Evolutionary conservation across 2,888 invertebrate species (phyloP), one percentile per base, ranked within the genome.

Genomic region (Bombylius discolor): DNA sequence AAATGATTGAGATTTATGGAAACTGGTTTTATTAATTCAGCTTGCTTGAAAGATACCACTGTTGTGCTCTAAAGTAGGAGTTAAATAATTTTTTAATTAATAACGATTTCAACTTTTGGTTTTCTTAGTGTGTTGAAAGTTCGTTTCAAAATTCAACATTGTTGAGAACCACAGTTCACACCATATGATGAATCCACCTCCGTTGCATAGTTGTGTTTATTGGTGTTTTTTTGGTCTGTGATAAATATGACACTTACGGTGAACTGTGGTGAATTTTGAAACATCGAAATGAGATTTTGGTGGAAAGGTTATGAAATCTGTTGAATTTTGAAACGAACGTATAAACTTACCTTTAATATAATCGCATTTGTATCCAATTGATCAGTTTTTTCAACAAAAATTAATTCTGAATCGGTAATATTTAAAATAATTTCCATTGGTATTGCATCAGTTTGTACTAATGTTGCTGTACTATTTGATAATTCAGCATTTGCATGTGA

Each of bases 401-500:
- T 92, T 56, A 98, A 78, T 75, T 99, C 96, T 5, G 95, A 96
- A 73, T 97, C 93, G 0, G 93, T 94, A 34, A 97, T 84, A 73
- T 96, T 97, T 55, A 98, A 78, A 70, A 93, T 93, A 44, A 96
- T 76, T 72, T 96, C 95, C 34, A 66, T 67, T 23, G 55, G 70
- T 65, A 52, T 46, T 44, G 11, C 39, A 49, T 56, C 56, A 39
- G 58, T 55, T 23, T 56, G 55, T 1, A 58, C 55, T 9, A 57
- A 53, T 6, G 44, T 59, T 8, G 58, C 5, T 6, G 45, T 58
- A n/a, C 58, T 12, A 42, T 11, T 11, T 11, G 8, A 42, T 11
- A 42, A 11, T 42, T 42, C 39, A 1, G 8, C 1, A 42, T 42
- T 42, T 42, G 1, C 11, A 42, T 42, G 4, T 11, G 39, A 11